Evolutionary conservation across 2,113 vertebrate species (phyloP).

Genomic region (Paramisgurnus dabryanus): DNA sequence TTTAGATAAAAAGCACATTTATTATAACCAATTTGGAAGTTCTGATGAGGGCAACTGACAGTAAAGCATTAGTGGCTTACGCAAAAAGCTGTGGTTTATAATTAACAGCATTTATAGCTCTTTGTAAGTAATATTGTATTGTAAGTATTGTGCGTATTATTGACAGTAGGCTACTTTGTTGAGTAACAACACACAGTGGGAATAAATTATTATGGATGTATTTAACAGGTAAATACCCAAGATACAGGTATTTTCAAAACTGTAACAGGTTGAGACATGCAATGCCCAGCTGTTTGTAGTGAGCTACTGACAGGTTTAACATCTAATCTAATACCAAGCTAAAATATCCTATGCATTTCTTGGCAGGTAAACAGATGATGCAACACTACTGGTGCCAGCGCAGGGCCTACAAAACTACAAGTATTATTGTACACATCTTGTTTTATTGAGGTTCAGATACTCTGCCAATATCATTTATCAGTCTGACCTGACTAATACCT

Average conservation of each 20-base stretch:
- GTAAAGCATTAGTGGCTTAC: too few species aligned
- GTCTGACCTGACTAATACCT: neutral
- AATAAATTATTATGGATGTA: neutral
- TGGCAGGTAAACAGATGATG: neutral
- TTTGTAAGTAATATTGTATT: too few species aligned
- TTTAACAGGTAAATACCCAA: neutral
- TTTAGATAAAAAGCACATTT: too few species aligned
- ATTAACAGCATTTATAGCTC: too few species aligned
- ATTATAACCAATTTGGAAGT: too few species aligned
- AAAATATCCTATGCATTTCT: slow-evolving; percentile 16
- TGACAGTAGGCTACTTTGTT: too few species aligned
- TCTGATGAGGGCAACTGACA: too few species aligned
- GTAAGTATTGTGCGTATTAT: too few species aligned
- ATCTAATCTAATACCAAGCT: neutral
- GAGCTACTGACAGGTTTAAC: slow-evolving; percentile 5
- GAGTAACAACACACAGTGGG: too few species aligned
- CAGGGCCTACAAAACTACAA: neutral
- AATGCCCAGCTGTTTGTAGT: slow-evolving; percentile 11
- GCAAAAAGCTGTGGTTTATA: too few species aligned
- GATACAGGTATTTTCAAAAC: neutral
- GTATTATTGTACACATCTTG: neutral
- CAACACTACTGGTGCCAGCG: neutral
- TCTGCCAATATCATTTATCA: slow-evolving; percentile 1
- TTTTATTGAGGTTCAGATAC: neutral
- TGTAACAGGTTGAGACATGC: neutral